Conservation (phyloP, 2,888 invertebrate genomes). For the Bursaphelenchus okinawaensis region DNA sequence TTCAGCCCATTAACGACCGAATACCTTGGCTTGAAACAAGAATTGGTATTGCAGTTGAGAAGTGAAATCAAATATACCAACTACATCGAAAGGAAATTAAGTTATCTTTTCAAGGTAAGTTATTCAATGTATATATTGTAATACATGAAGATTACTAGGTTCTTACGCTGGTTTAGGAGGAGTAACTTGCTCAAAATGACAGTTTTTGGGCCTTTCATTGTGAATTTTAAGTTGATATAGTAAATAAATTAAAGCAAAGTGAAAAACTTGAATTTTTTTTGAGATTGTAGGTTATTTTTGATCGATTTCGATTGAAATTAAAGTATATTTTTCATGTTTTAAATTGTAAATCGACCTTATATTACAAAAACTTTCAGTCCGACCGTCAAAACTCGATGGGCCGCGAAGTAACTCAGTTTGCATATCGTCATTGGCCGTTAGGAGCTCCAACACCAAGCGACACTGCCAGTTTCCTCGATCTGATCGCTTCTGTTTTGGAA, state of each 20-base stretch:
- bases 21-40: conserved; percentile 29
- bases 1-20: conserved; percentile 21
- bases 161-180: too few species aligned
- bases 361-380: background rate
- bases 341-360: background rate
- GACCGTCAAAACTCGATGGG: conserved; percentile 8
- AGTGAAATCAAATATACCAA: conserved; percentile 32
- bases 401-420: conserved; percentile 46
- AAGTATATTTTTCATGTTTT: conserved; percentile 7
- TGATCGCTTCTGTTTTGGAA: conserved; percentile 67
- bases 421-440: conserved; percentile 44
- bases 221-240: too few species aligned
- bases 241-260: too few species aligned
- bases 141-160: background rate
- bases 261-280: too few species aligned
- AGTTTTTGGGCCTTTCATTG: too few species aligned
- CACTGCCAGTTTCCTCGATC: conserved; percentile 58
- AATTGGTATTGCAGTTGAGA: conserved; percentile 34
- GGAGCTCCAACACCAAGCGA: conserved; percentile 35
- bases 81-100: conserved; percentile 37
- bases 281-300: too few species aligned
- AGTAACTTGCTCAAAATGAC: too few species aligned
- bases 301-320: too few species aligned
- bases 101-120: conserved; percentile 37
- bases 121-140: background rate